Evolutionary conservation across 2,888 invertebrate species (phyloP).

Genomic region (Lasioglossum zephyrum): DNA sequence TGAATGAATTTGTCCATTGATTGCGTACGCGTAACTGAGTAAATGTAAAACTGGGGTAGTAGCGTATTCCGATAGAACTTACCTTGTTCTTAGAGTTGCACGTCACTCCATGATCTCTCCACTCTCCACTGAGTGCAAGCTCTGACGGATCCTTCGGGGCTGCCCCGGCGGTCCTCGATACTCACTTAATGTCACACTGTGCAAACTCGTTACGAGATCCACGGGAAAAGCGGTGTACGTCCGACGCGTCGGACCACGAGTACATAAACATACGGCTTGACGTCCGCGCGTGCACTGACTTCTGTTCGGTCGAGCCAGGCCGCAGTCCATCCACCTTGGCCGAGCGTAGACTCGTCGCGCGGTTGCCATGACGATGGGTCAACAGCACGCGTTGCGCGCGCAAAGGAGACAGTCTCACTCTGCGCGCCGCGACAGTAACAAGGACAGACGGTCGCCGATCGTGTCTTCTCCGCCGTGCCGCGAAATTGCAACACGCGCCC

Average conservation of each 20-base stretch:
- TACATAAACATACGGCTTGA: conserved; percentile 75
- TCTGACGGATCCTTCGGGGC: conserved; percentile 20
- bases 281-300: conserved; percentile 83
- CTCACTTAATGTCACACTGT: conserved; percentile 57
- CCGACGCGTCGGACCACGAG: conserved; percentile 17
- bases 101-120: conserved; percentile 63
- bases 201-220: conserved; percentile 23
- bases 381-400: conserved; percentile 68
- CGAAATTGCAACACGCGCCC: conserved; percentile 41
- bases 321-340: conserved; percentile 72
- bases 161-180: not conserved
- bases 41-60: not conserved
- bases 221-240: conserved; percentile 40
- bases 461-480: conserved; percentile 1
- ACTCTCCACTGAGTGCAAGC: conserved; percentile 27
- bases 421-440: conserved; percentile 4
- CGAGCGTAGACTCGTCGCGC: conserved; percentile 67
- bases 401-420: conserved; percentile 50
- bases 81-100: conserved; percentile 24
- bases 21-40: not conserved
- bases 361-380: conserved; percentile 75
- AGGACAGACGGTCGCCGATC: conserved; percentile 9
- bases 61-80: not conserved
- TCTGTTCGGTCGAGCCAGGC: conserved; percentile 71
- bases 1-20: not conserved